A percentile compares a stretch with the other conserved stretches of the same genome.
These are phyloP conservation scores for Brachionus angularis DNA, from an alignment of 1,140 invertebrate species.

Conservation along the genomic window DNA sequence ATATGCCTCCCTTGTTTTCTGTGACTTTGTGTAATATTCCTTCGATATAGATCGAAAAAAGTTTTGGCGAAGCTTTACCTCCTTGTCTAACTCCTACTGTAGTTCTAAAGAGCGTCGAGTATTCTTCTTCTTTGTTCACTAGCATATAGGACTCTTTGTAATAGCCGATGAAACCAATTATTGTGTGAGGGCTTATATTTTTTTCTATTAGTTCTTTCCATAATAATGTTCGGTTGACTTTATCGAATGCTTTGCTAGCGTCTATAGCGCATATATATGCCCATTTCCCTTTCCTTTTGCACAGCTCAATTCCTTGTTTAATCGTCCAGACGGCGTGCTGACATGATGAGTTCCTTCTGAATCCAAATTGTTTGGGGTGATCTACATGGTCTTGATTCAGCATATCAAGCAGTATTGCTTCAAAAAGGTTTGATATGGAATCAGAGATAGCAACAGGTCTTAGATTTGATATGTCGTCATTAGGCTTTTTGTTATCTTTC, in stretches of 20 bases:
- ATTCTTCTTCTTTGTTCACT: neutral
- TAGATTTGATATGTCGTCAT: neutral
- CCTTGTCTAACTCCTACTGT: neutral
- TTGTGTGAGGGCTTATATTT: neutral
- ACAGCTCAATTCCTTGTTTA: slow-evolving; percentile 1
- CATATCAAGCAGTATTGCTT: neutral
- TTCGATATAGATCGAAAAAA: slow-evolving; percentile 7
- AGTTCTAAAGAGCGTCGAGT: neutral
- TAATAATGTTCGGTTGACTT: neutral
- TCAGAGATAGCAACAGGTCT: neutral
- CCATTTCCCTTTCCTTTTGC: neutral
- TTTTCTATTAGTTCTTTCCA: slow-evolving; percentile 1
- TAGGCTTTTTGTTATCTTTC: slow-evolving; percentile 8
- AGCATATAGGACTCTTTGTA: neutral
- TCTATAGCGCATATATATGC: neutral
- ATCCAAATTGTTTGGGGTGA: slow-evolving; percentile 1
- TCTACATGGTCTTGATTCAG: neutral
- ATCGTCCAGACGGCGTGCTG: neutral
- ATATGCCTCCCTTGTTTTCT: neutral
- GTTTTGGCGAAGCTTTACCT: slow-evolving; percentile 13
- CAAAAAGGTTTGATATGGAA: slow-evolving; percentile 1
- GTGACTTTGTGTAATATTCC: neutral
- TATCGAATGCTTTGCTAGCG: neutral
- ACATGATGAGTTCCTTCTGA: neutral
- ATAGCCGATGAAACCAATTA: neutral